These are phyloP conservation scores for Papilio protenor DNA, from an alignment of 2,888 invertebrate genomes.

Conservation along the genomic window DNA sequence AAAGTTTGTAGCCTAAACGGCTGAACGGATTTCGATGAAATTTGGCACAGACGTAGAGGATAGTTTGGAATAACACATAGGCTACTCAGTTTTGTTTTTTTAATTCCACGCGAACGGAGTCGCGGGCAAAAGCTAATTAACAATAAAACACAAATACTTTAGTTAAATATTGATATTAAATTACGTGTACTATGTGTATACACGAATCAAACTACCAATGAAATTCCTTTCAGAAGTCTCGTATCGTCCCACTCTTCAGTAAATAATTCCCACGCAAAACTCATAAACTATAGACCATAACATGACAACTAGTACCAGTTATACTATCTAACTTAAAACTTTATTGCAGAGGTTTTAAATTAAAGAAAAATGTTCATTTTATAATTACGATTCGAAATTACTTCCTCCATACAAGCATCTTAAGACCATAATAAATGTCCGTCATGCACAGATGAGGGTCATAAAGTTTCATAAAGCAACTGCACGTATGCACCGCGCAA, in stretches of 20 bases:
- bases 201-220: not conserved
- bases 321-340: not conserved
- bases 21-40: no score
- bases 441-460: slow-evolving; percentile 21
- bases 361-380: slow-evolving; percentile 18
- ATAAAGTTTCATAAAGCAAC: slow-evolving; percentile 35
- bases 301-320: slow-evolving; percentile 10
- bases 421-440: slow-evolving; percentile 34
- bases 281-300: not conserved
- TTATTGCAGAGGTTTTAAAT: not conserved
- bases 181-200: no score
- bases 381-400: slow-evolving; percentile 13
- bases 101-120: no score
- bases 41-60: no score
- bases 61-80: no score
- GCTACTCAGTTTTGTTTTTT: no score
- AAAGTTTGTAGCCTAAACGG: no score
- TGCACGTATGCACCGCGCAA: slow-evolving; percentile 29
- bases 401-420: slow-evolving; percentile 28
- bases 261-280: not conserved
- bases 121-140: no score
- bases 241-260: not conserved
- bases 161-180: not conserved
- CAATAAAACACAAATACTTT: no score
- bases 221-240: not conserved